Conservation (phyloP, 1,140 invertebrate genomes). For the Eupeodes corollae region DNA sequence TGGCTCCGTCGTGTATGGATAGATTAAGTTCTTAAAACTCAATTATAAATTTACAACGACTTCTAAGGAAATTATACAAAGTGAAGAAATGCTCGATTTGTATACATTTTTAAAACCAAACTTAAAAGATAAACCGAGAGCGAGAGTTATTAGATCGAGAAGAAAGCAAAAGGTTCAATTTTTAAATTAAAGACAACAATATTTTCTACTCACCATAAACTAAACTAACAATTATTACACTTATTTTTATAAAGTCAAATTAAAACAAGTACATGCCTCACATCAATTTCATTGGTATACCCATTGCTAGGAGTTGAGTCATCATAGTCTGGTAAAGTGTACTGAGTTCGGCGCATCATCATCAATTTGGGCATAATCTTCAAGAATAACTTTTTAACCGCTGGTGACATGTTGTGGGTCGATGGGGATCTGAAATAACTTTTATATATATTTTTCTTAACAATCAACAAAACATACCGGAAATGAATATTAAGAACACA, state of each 20-base stretch:
- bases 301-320: conserved; percentile 62
- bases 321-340: conserved; percentile 69
- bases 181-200: too few relatives aligned
- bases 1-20: too few relatives aligned
- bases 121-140: too few relatives aligned
- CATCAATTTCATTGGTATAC: conserved; percentile 65
- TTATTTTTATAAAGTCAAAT: conserved; percentile 1
- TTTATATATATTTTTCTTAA: neutral
- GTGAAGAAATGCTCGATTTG: too few relatives aligned
- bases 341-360: conserved; percentile 79
- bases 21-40: too few relatives aligned
- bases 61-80: too few relatives aligned
- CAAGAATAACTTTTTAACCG: conserved; percentile 77
- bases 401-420: conserved; percentile 89
- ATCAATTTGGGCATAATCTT: conserved; percentile 78
- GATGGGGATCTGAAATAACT: conserved; percentile 67
- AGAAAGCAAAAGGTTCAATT: too few relatives aligned
- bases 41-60: too few relatives aligned
- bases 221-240: too few relatives aligned
- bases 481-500: conserved; percentile 96
- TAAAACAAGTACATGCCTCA: conserved; percentile 47
- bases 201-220: too few relatives aligned
- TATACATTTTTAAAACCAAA: too few relatives aligned
- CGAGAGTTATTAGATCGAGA: too few relatives aligned
- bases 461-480: conserved; percentile 51